Evolutionary conservation across 2,888 invertebrate species (phyloP).

Genomic region (Epinotia brunnichana): DNA sequence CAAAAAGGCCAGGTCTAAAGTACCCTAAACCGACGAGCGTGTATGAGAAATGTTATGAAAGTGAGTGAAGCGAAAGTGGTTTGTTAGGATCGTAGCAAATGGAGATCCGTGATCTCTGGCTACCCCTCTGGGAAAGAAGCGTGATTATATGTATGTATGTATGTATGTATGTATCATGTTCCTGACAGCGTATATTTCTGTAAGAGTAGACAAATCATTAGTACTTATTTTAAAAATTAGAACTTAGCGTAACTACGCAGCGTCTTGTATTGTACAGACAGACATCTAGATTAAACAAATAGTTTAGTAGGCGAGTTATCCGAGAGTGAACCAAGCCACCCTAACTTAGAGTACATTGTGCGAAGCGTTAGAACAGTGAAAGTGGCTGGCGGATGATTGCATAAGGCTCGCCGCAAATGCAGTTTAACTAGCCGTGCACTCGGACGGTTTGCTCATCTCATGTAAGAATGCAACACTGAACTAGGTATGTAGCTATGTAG

Average conservation of each 20-base stretch:
- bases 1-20: too few relatives aligned
- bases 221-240: too few relatives aligned
- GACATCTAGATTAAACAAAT: slow-evolving; percentile 28
- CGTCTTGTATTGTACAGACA: slow-evolving; percentile 22
- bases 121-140: too few relatives aligned
- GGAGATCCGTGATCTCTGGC: too few relatives aligned
- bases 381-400: slow-evolving; percentile 69
- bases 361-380: slow-evolving; percentile 66
- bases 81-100: too few relatives aligned
- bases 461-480: slow-evolving; percentile 30
- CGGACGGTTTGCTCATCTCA: slow-evolving; percentile 36
- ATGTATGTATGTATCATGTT: too few relatives aligned
- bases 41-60: too few relatives aligned
- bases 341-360: slow-evolving; percentile 53
- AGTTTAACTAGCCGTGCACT: slow-evolving; percentile 48
- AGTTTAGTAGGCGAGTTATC: slow-evolving; percentile 7
- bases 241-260: slow-evolving; percentile 22
- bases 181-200: too few relatives aligned
- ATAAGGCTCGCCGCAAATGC: slow-evolving; percentile 72
- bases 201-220: too few relatives aligned
- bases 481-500: background rate
- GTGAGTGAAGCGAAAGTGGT: too few relatives aligned
- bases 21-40: too few relatives aligned
- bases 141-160: too few relatives aligned
- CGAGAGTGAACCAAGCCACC: slow-evolving; percentile 38